Evolutionary conservation across 2,888 invertebrate species (phyloP), one percentile per base, ranked within the genome.

Genomic region (Petrophora chlorosata): DNA sequence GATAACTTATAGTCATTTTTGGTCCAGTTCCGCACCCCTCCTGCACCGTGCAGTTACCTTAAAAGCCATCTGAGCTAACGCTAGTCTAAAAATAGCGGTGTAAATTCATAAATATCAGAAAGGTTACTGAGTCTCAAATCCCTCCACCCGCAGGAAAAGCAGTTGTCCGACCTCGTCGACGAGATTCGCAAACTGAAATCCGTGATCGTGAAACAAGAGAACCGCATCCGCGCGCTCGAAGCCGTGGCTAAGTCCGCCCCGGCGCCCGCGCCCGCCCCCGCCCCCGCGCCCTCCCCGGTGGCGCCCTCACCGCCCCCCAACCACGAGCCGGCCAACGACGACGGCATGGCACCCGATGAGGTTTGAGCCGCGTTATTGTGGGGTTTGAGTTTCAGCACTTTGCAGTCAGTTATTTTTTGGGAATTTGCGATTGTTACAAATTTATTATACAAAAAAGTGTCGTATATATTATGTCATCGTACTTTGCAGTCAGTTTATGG

Each of bases 131-230:
- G 7, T 7, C 22, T 22, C 34, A 15, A n/a, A n/a, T 35, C 14
- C 25, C 3, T 17, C 12, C 29, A 3, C 30, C 70, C 76, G 4
- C 73, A 93, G 95, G 94, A 94, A 59, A 94, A 95, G 63, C 93
- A 95, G 59, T 87, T 97, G 10, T 96, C 96, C 65, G 97, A 97
- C 75, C 92, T 97, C 64, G 93, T 94, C 26, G 97, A 97, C 74
- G 97, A 97, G 83, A 97, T 98, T 65, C 93, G 97, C 48, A 97
- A 97, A 79, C 86, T 98, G 60, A 98, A 98, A 76, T 95, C 97
- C n/a, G 96, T 98, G 82, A 96, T 98, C 63, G 96, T 98, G 15
- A 97, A 97, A 74, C 98, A 98, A 75, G 98, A 98, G 88, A 97
- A 96, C 65, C 91, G 96, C 40, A 96, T 96, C 77, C 92, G 95